Evolutionary conservation across 92 coral and sea anemone genomes (phyloP), one percentile per base, ranked within the genome.

Genomic region (Phymanthus crucifer): DNA sequence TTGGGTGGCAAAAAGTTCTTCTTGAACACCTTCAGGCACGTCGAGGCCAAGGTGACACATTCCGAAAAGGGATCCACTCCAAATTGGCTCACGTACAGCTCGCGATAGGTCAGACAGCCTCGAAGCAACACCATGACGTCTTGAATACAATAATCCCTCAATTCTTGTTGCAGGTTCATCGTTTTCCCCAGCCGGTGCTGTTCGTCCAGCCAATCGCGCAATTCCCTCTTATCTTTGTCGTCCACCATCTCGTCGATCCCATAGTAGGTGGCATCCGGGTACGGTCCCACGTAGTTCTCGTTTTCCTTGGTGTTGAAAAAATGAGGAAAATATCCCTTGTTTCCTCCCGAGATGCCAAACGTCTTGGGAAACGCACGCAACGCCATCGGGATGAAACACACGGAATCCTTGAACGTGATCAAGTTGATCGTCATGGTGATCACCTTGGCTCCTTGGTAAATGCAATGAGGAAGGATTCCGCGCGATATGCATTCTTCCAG

Each of bases 301-400:
- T n/a, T n/a, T n/a, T n/a, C n/a, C n/a, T n/a, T n/a, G n/a, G n/a
- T n/a, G n/a, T n/a, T n/a, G n/a, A n/a, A n/a, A n/a, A n/a, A n/a
- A n/a, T n/a, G n/a, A n/a, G n/a, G n/a, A n/a, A n/a, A n/a, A n/a
- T n/a, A n/a, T n/a, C n/a, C n/a, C n/a, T n/a, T n/a, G n/a, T n/a
- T n/a, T n/a, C n/a, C n/a, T n/a, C n/a, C n/a, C n/a, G n/a, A n/a
- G n/a, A n/a, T n/a, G n/a, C n/a, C n/a, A n/a, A n/a, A n/a, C n/a
- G n/a, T n/a, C n/a, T n/a, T n/a, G n/a, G n/a, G n/a, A n/a, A n/a
- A 72, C 21, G 58, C 16, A 1, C 78, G 71, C 71, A 80, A 76
- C 11, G 45, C 40, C 78, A 80, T 72, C 35, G 80, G 80, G 21
- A 81, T 71, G 66, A 81, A 81, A 24, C 85, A 81, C 18, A 81